phyloP scores from a whole-genome alignment of 2,113 vertebrate species.

The Nettapus auritus region DNA sequence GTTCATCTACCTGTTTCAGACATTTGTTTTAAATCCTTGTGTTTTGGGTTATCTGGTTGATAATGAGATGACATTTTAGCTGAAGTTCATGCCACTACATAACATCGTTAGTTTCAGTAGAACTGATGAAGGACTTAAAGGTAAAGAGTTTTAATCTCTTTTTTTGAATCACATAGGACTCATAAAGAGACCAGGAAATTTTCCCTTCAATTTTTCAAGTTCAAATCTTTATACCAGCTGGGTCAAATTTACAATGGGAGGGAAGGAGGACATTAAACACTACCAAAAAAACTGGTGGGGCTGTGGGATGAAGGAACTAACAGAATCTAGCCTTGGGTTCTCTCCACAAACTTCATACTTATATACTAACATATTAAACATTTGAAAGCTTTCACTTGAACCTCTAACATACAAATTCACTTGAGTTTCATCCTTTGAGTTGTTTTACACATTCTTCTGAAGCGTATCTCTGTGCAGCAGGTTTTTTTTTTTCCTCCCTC shows the following conservation, averaged over 20 bases:
- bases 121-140: background rate
- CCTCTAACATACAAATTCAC: background rate
- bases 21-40: background rate
- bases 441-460: background rate
- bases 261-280: background rate
- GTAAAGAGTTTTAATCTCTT: background rate
- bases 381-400: background rate
- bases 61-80: background rate
- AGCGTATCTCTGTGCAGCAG: background rate
- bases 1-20: background rate
- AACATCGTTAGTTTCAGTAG: background rate
- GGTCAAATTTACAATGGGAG: background rate
- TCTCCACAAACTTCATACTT: background rate
- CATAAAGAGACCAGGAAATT: background rate
- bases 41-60: background rate
- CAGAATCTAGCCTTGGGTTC: fast-evolving
- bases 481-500: background rate
- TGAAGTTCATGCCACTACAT: background rate
- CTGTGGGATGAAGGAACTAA: background rate
- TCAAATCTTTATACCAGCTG: background rate
- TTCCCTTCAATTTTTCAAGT: background rate
- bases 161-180: background rate
- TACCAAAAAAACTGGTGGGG: background rate
- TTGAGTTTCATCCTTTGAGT: background rate
- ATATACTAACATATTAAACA: background rate